Evolutionary conservation across 2,888 invertebrate species (phyloP), one percentile per base, ranked within the genome.

Genomic region (Phalera bucephala): DNA sequence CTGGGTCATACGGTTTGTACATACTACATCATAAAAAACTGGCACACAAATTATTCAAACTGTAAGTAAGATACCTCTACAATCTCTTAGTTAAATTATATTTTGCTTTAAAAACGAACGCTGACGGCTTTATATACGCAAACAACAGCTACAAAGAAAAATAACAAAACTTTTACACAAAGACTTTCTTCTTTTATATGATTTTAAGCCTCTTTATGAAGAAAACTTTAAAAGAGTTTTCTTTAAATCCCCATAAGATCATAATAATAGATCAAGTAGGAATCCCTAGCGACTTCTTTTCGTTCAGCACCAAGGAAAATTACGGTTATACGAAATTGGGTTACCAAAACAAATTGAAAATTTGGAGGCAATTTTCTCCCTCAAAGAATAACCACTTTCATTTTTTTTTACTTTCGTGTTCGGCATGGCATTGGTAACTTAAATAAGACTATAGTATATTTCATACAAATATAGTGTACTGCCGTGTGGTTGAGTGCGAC

Each of bases 261-360:
- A 62, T 69, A 67, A 67, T 63, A 64, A 65, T 62, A 61, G 59
- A 58, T 65, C 52, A 61, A 63, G 59, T 48, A 52, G 52, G 57
- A 54, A 59, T 69, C 70, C 66, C 65, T 51, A 47, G 68, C 57
- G 64, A 68, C 67, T 74, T 69, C 72, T 72, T 76, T 74, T 72
- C 79, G 72, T 67, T 73, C 75, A 71, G 56, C 72, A 75, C 76
- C 73, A 74, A 69, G 72, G 66, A 64, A 78, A 79, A 78, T 80
- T 72, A 75, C 69, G 77, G 72, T 59, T 66, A 69, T 56, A 68
- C 52, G 72, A 67, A 84, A 85, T 84, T 78, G 69, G 66, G 77
- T 84, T 82, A 80, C 71, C 68, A 74, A 77, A 77, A 75, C 68
- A 84, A 84, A 84, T 85, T 84, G 82, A 78, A 80, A 83, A 77